Conservation (phyloP, 2,888 invertebrate genomes). For the Idaea straminata region DNA sequence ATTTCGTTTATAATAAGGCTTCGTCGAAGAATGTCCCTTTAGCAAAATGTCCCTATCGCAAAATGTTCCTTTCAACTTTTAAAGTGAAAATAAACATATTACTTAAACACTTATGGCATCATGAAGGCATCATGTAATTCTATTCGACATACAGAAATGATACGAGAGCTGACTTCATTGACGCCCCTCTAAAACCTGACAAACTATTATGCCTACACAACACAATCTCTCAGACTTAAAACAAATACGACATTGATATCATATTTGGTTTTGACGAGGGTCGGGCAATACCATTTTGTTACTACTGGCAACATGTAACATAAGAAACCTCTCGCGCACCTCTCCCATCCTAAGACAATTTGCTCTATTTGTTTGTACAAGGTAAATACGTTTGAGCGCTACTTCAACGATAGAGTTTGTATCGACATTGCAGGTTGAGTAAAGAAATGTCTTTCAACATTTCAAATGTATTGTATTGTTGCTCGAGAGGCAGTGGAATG, state of each 20-base stretch:
- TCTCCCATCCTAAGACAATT: constrained; percentile 15
- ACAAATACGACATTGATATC: constrained; percentile 19
- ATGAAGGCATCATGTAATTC: too few species aligned
- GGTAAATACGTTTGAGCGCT: constrained; percentile 14
- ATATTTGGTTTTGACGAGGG: constrained; percentile 25
- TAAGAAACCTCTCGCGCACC: constrained; percentile 7
- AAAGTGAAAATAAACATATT: too few species aligned
- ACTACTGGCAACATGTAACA: constrained; percentile 3
- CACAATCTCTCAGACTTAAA: constrained; percentile 8
- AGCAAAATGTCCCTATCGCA: too few species aligned
- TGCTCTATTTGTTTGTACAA: constrained; percentile 12
- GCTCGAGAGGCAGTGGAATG: constrained; percentile 29
- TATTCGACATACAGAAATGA: neutral
- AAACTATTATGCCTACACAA: constrained; percentile 16
- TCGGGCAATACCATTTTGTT: constrained; percentile 19
- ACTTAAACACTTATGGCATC: too few species aligned
- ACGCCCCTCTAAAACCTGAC: constrained; percentile 34
- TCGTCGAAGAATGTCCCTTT: too few species aligned
- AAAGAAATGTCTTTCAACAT: constrained; percentile 22
- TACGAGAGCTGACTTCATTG: constrained; percentile 33
- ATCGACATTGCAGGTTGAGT: constrained; percentile 13
- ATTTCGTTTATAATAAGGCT: too few species aligned
- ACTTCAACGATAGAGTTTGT: constrained; percentile 7
- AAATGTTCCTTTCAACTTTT: too few species aligned
- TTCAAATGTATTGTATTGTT: constrained; percentile 35